Evolutionary conservation across 2,113 vertebrate genomes (phyloP).

Genomic region (Pedetes capensis): DNA sequence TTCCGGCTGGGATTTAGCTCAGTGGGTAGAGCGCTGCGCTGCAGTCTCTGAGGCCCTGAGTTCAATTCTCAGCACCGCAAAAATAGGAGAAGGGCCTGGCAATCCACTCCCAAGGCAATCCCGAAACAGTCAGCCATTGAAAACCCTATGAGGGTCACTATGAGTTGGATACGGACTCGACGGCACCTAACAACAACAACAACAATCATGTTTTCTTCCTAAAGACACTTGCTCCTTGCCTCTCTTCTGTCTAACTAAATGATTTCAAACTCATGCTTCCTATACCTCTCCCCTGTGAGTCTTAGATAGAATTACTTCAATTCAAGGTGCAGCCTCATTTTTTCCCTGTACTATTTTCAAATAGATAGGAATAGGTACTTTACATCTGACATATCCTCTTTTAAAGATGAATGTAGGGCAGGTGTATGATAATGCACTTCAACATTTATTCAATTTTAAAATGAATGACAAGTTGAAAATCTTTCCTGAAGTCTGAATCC

Average conservation of each 20-base stretch:
- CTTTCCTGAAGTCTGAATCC: not conserved
- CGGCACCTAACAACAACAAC: too few species aligned
- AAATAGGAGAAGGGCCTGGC: too few species aligned
- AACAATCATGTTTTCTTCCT: too few species aligned
- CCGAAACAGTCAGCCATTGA: too few species aligned
- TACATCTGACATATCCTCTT: not conserved
- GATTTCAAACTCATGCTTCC: not conserved
- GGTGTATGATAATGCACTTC: not conserved
- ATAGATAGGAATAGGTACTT: conserved; percentile 39
- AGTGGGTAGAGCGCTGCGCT: too few species aligned
- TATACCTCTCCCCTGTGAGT: not conserved
- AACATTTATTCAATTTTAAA: conserved; percentile 43
- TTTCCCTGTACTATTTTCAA: not conserved
- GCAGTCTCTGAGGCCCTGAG: too few species aligned
- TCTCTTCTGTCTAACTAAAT: conserved; percentile 11
- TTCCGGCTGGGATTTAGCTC: too few species aligned
- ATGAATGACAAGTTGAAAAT: conserved; percentile 30
- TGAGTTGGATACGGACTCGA: too few species aligned
- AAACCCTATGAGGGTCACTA: too few species aligned
- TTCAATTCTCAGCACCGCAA: too few species aligned
- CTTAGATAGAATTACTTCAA: not conserved
- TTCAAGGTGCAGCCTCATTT: conserved; percentile 22
- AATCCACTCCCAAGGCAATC: too few species aligned
- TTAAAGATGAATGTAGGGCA: not conserved
- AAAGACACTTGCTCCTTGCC: not conserved